Evolutionary conservation across 2,113 vertebrate genomes (phyloP).

Genomic region (Lycaon pictus): DNA sequence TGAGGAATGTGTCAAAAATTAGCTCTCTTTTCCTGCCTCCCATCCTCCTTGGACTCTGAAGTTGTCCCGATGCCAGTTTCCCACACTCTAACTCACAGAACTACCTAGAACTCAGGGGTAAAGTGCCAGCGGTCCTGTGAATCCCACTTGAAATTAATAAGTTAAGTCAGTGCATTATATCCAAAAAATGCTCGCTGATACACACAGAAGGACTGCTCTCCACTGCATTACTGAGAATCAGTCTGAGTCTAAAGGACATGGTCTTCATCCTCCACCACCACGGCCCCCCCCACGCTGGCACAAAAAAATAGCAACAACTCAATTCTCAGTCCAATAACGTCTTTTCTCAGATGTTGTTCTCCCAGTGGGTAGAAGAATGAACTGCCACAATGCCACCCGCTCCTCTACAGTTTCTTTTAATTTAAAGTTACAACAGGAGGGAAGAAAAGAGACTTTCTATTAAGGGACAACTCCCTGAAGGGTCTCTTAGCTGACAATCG

Average conservation of each 20-base stretch:
- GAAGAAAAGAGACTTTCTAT: constrained; percentile 81
- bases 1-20: constrained; percentile 81
- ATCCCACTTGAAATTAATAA: constrained; percentile 1
- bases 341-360: constrained; percentile 80
- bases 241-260: neutral
- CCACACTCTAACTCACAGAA: constrained; percentile 62
- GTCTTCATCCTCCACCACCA: neutral
- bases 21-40: constrained; percentile 80
- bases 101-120: constrained; percentile 63
- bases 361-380: constrained; percentile 84
- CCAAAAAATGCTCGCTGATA: neutral
- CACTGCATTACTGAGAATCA: neutral
- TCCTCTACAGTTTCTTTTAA: constrained; percentile 85
- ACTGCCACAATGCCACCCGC: constrained; percentile 82
- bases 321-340: constrained; percentile 76
- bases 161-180: neutral
- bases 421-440: constrained; percentile 87
- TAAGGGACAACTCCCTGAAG: constrained; percentile 87
- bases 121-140: neutral
- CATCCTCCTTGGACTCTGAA: constrained; percentile 24
- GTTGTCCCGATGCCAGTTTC: constrained; percentile 66
- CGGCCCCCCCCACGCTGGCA: neutral
- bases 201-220: neutral
- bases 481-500: constrained; percentile 88
- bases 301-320: constrained; percentile 65